These are phyloP conservation scores for Marmota flaviventris DNA, from an alignment of 2,113 vertebrate species.

Conservation along the genomic window DNA sequence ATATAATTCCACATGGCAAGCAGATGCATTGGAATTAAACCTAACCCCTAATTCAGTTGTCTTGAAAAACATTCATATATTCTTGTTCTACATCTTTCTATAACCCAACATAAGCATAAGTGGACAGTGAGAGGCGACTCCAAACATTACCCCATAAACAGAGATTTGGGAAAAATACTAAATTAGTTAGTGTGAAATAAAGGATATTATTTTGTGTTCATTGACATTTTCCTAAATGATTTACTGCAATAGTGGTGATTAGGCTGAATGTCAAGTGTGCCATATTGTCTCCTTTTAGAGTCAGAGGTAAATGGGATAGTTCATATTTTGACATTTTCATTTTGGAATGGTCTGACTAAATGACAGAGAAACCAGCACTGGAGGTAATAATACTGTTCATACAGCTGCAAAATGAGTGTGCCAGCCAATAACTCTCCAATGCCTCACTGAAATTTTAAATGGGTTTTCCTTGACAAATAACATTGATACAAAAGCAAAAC, in stretches of 20 bases:
- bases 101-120: background rate
- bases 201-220: conserved; percentile 3
- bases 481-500: background rate
- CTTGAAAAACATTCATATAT: background rate
- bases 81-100: background rate
- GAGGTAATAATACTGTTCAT: background rate
- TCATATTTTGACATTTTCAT: conserved; percentile 50
- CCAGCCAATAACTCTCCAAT: background rate
- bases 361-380: background rate
- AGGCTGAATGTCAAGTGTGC: conserved; percentile 37
- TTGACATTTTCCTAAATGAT: conserved; percentile 38
- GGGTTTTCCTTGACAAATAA: background rate
- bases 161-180: background rate
- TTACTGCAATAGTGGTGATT: background rate
- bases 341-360: background rate
- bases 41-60: background rate
- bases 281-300: conserved; percentile 9
- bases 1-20: background rate
- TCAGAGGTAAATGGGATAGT: background rate
- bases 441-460: background rate
- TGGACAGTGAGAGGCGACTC: background rate
- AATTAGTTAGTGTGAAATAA: background rate
- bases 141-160: background rate
- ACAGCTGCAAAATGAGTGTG: background rate
- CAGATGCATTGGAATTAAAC: background rate